Evolutionary conservation across 2,797 vertebrate genomes (phyloP).

Genomic region (Tinamus major): DNA sequence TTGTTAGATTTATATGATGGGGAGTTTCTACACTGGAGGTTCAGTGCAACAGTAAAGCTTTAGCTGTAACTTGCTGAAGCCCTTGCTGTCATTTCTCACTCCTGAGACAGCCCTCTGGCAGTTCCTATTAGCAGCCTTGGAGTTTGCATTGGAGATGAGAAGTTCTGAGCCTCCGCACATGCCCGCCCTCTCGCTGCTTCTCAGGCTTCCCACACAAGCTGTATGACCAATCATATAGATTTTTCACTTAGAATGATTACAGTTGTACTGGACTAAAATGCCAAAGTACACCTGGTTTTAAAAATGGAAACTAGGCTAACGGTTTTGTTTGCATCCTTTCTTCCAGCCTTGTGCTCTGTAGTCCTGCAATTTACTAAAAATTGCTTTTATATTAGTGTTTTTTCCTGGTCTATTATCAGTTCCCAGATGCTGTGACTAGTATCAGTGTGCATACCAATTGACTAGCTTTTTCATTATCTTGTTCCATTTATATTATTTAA

Average conservation of each 20-base stretch:
- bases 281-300: conserved; percentile 42
- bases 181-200: conserved; percentile 25
- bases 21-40: not conserved
- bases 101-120: conserved; percentile 43
- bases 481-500: not conserved
- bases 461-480: not conserved
- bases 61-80: not conserved
- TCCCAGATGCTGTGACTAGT: not conserved
- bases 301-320: conserved; percentile 35
- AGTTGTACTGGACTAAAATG: conserved; percentile 27
- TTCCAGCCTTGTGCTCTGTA: not conserved
- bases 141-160: conserved; percentile 52
- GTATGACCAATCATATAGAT: conserved; percentile 52
- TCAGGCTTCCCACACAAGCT: conserved; percentile 58
- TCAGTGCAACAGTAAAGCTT: not conserved
- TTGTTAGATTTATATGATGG: not conserved
- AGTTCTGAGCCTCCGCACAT: conserved; percentile 63
- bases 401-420: not conserved
- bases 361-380: not conserved
- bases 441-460: not conserved
- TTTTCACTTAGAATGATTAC: conserved; percentile 50
- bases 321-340: not conserved
- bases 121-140: conserved; percentile 44
- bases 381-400: conserved; percentile 4
- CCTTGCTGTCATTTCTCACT: not conserved